Evolutionary conservation across 1,140 invertebrate species (phyloP), one percentile per base, ranked within the genome.

Genomic region (Monochamus saltuarius): DNA sequence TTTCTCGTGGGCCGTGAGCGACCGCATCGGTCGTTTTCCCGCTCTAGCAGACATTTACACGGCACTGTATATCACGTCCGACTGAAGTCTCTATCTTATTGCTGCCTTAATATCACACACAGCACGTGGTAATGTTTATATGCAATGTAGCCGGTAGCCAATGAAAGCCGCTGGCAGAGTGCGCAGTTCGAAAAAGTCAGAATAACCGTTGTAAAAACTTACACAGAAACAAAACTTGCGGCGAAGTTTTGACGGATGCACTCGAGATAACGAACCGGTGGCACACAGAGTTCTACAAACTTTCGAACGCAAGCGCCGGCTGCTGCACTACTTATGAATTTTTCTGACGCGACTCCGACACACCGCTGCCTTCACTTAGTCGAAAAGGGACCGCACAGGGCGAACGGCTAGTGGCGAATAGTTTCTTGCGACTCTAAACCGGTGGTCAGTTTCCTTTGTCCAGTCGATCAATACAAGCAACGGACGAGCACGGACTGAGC

Each of bases 1-100:
- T 74, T 92, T 92, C 68, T 91, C 88, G 16, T 83, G 80, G 0
- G 88, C 85, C 7, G 86, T 87, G 16, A 90, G 77, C 53, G 87
- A 83, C 40, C 88, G 81, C 68, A 88, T 72, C 0, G 87, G 87
- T 11, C 88, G 84, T 75, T 90, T 91, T 42, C 86, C 86, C 64
- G 67, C 61, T 65, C 73, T 75, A 36, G 69, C 35, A 34, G 69
- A 64, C 72, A 73, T 73, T 17, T 45, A 62, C 47, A 35, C 42
- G 17, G 29, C 53, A 56, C 22, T 59, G 47, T 53, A 61, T 17
- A 51, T 53, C 55, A 56, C 37, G 13, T 52, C 34, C 35, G 40
- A 10, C 42, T 11, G 14, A 22, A 55, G 34, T 54, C 34, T 53
- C 52, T 50, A 51, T 47, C 22, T 51, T 11, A 52, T 46, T 34